Percentiles rank a stretch among this genome's conserved stretches.
Evolutionary conservation across 1,140 invertebrate species (phyloP).

Genomic region (Trichogramma pretiosum): DNA sequence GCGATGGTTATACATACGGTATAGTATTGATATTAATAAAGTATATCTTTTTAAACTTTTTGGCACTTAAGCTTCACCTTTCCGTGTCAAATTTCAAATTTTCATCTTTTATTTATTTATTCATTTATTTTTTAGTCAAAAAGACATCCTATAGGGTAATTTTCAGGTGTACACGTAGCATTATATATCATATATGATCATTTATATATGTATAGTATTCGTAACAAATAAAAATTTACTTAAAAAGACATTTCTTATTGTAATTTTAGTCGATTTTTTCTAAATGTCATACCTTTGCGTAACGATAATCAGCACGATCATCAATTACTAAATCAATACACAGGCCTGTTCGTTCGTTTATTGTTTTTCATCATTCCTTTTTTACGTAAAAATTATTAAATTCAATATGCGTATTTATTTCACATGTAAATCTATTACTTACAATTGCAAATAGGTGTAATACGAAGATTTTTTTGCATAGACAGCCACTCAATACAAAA

Average conservation of each 20-base stretch:
- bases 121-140: slow-evolving; percentile 4
- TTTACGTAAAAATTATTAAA: slow-evolving; percentile 11
- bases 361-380: slow-evolving; percentile 1
- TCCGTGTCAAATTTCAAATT: background rate
- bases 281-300: background rate
- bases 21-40: too few relatives aligned
- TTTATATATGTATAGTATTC: background rate
- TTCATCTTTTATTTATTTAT: background rate
- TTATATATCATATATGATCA: background rate
- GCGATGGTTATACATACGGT: slow-evolving; percentile 15
- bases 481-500: too few relatives aligned
- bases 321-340: slow-evolving; percentile 6
- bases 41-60: too few relatives aligned
- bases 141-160: background rate
- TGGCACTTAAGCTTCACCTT: slow-evolving; percentile 17
- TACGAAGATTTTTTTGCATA: too few relatives aligned
- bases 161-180: background rate
- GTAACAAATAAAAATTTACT: slow-evolving; percentile 7
- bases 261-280: background rate
- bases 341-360: slow-evolving; percentile 11
- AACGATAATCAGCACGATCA: background rate
- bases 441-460: too few relatives aligned
- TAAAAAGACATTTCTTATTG: too few relatives aligned
- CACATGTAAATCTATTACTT: too few relatives aligned
- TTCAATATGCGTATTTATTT: slow-evolving; percentile 4